These are phyloP conservation scores for Drosophila sechellia DNA, from an alignment of 1,140 invertebrate species.

Conservation along the genomic window DNA sequence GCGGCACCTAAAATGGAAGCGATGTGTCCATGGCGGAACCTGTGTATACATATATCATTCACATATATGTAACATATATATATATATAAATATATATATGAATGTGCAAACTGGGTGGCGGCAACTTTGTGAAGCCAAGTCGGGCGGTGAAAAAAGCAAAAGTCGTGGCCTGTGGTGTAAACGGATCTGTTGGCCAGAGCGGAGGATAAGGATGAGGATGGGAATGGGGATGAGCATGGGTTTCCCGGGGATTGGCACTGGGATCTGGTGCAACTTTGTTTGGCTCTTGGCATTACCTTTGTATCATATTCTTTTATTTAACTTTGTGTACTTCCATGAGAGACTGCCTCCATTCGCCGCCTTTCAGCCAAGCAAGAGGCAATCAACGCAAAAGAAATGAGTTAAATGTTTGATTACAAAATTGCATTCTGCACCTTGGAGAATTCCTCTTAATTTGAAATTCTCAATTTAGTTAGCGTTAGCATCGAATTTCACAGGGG, in stretches of 20 bases:
- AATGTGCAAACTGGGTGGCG: slow-evolving; percentile 20
- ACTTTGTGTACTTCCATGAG: slow-evolving; percentile 52
- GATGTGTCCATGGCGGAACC: slow-evolving; percentile 51
- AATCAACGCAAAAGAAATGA: slow-evolving; percentile 51
- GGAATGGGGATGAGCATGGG: slow-evolving; percentile 20
- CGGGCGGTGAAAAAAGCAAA: slow-evolving; percentile 52
- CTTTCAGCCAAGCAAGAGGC: slow-evolving; percentile 27
- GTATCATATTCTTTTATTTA: slow-evolving; percentile 49
- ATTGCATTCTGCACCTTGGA: slow-evolving; percentile 50
- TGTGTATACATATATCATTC: slow-evolving; percentile 59
- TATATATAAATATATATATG: slow-evolving; percentile 16
- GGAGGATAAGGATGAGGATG: slow-evolving; percentile 20
- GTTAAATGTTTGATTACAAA: slow-evolving; percentile 64
- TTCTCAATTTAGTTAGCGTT: slow-evolving; percentile 29
- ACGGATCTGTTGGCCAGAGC: slow-evolving; percentile 43
- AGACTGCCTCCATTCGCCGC: slow-evolving; percentile 31
- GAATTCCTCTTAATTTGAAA: slow-evolving; percentile 35
- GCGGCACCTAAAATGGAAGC: slow-evolving; percentile 71
- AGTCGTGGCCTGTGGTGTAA: slow-evolving; percentile 61
- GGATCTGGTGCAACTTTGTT: slow-evolving; percentile 42
- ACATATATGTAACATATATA: slow-evolving; percentile 31
- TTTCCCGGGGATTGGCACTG: slow-evolving; percentile 21
- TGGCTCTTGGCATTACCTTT: slow-evolving; percentile 70
- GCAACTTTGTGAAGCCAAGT: slow-evolving; percentile 58
- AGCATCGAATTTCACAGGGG: slow-evolving; percentile 1